Percentiles rank a stretch among this genome's conserved stretches.
Conservation (phyloP, 2,888 invertebrate genomes). For the Chorisops tibialis region DNA sequence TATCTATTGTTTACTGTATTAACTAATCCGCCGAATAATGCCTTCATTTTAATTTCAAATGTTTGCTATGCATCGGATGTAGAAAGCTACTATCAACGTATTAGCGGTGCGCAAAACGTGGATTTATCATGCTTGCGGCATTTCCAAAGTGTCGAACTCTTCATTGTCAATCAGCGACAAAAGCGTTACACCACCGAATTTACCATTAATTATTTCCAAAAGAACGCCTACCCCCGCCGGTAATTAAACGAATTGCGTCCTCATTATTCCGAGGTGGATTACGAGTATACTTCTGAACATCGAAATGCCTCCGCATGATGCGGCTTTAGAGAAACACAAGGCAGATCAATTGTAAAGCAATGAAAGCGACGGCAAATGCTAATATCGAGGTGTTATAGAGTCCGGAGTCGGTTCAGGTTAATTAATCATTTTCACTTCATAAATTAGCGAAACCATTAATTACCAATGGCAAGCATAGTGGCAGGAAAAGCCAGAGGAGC, state of each 20-base stretch:
- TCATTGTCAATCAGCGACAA: conserved; percentile 3
- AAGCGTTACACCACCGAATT: conserved; percentile 1
- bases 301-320: conserved; percentile 1
- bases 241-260: conserved; percentile 25
- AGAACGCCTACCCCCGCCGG: conserved; percentile 14
- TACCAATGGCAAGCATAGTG: conserved; percentile 9
- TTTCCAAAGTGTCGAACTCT: not conserved
- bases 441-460: conserved; percentile 29
- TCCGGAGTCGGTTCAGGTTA: conserved; percentile 22
- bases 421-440: conserved; percentile 30
- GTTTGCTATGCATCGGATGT: no score
- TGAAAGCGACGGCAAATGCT: conserved; percentile 11
- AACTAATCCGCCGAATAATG: no score
- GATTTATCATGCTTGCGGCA: no score
- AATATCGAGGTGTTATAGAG: conserved; percentile 20
- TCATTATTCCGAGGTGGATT: conserved; percentile 11
- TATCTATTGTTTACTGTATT: no score
- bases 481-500: no score
- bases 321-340: not conserved
- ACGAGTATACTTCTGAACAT: not conserved
- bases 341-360: conserved; percentile 17
- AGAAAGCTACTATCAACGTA: no score
- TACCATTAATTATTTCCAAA: conserved; percentile 16
- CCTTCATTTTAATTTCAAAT: no score
- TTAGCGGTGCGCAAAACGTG: no score